Evolutionary conservation across 2,888 invertebrate species (phyloP).

Genomic region (Uropetala carovei): DNA sequence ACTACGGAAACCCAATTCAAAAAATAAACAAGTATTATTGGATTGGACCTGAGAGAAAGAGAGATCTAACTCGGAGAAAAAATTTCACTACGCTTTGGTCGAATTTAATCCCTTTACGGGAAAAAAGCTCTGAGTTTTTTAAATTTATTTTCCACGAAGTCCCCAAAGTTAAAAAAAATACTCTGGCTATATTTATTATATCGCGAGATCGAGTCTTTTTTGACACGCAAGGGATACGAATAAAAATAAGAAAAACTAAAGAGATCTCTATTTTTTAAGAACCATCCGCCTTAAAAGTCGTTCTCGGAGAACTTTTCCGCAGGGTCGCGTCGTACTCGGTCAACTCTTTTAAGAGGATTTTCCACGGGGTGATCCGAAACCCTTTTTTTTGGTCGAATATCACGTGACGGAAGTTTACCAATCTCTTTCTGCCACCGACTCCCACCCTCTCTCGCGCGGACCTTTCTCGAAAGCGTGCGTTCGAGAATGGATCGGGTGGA

Average conservation of each 20-base stretch:
- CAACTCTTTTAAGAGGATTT: too few species aligned
- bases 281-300: too few species aligned
- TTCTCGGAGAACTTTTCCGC: too few species aligned
- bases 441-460: too few species aligned
- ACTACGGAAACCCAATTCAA: not conserved
- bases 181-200: not conserved
- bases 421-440: too few species aligned
- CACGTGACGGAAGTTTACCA: too few species aligned
- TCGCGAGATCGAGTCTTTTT: not conserved
- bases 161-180: not conserved
- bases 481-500: too few species aligned
- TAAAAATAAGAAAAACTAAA: not conserved
- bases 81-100: not conserved
- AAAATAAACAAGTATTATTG: not conserved
- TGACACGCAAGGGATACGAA: not conserved
- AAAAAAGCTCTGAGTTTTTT: not conserved
- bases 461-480: too few species aligned
- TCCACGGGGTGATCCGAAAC: too few species aligned
- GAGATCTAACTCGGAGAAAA: not conserved
- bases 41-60: constrained; percentile 7
- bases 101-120: not conserved
- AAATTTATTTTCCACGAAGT: not conserved
- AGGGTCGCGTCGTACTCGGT: too few species aligned
- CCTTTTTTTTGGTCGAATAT: too few species aligned
- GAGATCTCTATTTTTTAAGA: not conserved